These are phyloP conservation scores for Heliconius charithonia DNA, from an alignment of 2,888 invertebrate species.

Conservation along the genomic window DNA sequence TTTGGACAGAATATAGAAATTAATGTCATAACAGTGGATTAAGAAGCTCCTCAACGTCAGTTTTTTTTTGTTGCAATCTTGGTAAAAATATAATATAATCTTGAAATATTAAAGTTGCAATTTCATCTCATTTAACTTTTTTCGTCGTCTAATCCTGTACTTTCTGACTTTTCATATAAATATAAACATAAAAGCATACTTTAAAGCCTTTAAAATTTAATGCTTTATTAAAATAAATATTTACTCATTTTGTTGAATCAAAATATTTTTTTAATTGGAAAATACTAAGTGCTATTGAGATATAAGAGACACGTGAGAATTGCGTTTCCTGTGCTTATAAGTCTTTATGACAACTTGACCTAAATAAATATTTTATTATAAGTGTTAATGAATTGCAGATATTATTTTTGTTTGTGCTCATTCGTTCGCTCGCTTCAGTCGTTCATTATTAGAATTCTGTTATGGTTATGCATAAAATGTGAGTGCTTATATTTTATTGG, in stretches of 20 bases:
- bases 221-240: background rate
- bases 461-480: no score
- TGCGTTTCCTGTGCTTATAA: background rate
- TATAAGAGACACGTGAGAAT: background rate
- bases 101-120: background rate
- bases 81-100: no score
- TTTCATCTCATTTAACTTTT: background rate
- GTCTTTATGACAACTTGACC: background rate
- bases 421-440: no score
- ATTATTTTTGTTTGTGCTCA: background rate
- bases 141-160: background rate
- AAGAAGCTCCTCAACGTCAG: no score
- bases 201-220: no score
- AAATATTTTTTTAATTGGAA: background rate
- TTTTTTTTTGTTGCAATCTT: no score
- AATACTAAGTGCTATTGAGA: background rate
- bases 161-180: background rate
- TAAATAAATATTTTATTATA: background rate
- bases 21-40: no score
- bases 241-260: background rate
- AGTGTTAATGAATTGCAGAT: background rate
- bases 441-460: no score
- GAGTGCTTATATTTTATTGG: no score
- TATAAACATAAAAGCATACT: background rate
- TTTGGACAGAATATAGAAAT: no score